Conservation (phyloP, 2,113 vertebrate species). For the Isurus oxyrinchus region DNA sequence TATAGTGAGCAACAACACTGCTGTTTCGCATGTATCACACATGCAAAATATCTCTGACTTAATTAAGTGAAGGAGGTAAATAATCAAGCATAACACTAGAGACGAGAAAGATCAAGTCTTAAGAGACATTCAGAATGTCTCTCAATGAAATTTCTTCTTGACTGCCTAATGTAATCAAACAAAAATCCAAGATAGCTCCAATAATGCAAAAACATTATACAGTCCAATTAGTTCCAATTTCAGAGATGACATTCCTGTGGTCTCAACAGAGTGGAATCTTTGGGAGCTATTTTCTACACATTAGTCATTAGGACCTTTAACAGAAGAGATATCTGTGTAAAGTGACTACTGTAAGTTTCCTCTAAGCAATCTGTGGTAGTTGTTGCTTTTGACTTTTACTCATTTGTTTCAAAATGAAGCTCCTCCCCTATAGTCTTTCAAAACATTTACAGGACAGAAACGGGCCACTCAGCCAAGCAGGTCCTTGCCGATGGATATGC, state of each 20-base stretch:
- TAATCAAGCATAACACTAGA: background rate
- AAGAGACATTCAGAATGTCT: background rate
- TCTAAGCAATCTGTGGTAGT: background rate
- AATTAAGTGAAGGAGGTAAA: slow-evolving; percentile 10
- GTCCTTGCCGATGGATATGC: background rate
- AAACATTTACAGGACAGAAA: background rate
- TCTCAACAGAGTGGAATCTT: background rate
- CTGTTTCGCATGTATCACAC: background rate
- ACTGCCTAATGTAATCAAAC: slow-evolving; percentile 12
- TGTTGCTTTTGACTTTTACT: background rate
- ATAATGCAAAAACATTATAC: background rate
- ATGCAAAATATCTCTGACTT: background rate
- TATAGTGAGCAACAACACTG: background rate
- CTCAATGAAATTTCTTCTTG: background rate
- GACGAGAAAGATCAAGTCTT: background rate
- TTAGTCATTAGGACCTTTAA: background rate
- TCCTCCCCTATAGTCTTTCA: background rate
- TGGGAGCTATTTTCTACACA: background rate
- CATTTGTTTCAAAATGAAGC: background rate
- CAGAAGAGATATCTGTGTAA: background rate
- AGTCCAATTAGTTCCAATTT: background rate
- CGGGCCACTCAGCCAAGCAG: too few relatives aligned
- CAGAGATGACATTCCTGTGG: background rate
- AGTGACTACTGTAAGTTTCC: background rate
- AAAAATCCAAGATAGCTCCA: background rate